Conservation (phyloP, 2,888 invertebrate genomes). For the Phortica magna region DNA sequence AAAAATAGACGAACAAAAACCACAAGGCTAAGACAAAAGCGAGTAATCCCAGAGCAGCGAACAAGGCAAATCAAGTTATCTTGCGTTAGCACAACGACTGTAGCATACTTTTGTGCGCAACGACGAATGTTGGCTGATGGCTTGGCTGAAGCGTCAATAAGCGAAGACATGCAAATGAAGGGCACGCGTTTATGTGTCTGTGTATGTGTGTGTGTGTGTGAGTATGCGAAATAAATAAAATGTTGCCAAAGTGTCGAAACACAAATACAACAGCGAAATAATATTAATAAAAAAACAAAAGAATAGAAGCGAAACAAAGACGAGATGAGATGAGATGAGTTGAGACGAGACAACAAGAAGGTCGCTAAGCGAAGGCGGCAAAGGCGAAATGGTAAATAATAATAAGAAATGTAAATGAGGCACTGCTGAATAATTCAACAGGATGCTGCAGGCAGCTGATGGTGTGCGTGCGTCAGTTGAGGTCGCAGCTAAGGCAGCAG, state of each 20-base stretch:
- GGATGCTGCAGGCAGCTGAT: slow-evolving; percentile 38
- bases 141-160: slow-evolving; percentile 36
- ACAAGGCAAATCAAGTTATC: not conserved
- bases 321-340: too few relatives aligned
- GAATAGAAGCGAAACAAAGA: not conserved
- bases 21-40: not conserved
- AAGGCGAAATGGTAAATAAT: slow-evolving; percentile 50
- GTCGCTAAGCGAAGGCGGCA: slow-evolving; percentile 25
- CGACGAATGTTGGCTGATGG: not conserved
- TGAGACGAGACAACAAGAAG: slow-evolving; percentile 12
- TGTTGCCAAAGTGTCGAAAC: not conserved
- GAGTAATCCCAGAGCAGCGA: too few relatives aligned
- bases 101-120: slow-evolving; percentile 17
- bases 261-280: not conserved
- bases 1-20: slow-evolving; percentile 19
- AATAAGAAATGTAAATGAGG: slow-evolving; percentile 55
- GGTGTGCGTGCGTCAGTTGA: not conserved
- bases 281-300: not conserved
- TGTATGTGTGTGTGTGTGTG: not conserved
- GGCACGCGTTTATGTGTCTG: not conserved
- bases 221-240: not conserved
- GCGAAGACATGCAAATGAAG: slow-evolving; percentile 50
- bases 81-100: not conserved
- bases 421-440: slow-evolving; percentile 64
- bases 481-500: not conserved